These are phyloP conservation scores for Glossophaga mutica DNA, from an alignment of 2,797 vertebrate species.

Conservation along the genomic window DNA sequence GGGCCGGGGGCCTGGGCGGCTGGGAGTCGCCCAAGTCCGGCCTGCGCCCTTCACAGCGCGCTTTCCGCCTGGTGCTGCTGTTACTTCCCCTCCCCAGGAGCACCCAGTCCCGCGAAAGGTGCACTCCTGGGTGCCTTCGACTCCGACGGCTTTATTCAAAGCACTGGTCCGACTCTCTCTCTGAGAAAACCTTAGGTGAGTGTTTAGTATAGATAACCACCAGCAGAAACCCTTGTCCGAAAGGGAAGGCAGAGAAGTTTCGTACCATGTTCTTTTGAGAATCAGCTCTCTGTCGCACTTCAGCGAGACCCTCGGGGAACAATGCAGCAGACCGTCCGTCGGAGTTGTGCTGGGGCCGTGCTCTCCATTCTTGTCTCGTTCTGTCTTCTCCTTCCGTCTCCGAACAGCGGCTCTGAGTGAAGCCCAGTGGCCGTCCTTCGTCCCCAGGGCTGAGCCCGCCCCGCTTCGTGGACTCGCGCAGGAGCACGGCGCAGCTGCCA, in stretches of 20 bases:
- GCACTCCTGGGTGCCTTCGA: neutral
- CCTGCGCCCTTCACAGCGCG: too few species aligned
- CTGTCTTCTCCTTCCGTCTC: neutral
- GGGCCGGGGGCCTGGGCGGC: neutral
- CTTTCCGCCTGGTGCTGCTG: neutral
- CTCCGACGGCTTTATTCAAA: neutral
- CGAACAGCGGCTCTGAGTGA: neutral
- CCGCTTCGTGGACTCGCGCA: rapidly evolving
- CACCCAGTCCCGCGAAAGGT: neutral
- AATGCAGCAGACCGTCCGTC: neutral
- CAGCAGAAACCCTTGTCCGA: neutral
- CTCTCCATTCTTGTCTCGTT: neutral
- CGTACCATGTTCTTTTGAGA: neutral
- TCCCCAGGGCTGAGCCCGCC: neutral
- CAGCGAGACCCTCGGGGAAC: neutral
- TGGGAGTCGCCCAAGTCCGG: neutral
- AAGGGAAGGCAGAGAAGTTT: neutral
- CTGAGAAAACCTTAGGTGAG: neutral
- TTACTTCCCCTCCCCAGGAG: neutral
- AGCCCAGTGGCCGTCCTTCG: neutral
- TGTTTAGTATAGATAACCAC: neutral
- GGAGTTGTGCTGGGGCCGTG: neutral
- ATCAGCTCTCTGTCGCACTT: neutral
- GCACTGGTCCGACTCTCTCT: neutral
- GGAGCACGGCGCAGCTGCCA: too few species aligned